These are phyloP conservation scores for Sminthurinus signatus DNA, from an alignment of 1,140 invertebrate genomes.

Conservation along the genomic window DNA sequence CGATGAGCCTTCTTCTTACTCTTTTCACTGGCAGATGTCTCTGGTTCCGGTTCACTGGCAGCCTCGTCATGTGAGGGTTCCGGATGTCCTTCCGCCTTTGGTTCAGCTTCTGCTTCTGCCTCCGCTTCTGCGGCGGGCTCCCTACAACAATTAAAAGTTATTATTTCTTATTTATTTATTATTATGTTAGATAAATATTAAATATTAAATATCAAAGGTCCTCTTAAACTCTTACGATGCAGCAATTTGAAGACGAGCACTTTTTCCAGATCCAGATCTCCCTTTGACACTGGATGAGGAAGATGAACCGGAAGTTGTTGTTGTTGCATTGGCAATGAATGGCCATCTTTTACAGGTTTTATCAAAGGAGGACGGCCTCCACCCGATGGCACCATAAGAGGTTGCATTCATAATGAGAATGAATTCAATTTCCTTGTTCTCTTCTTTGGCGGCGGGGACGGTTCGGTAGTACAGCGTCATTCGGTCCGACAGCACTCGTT, in stretches of 20 bases:
- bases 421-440: slow-evolving; percentile 73
- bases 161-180: neutral
- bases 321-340: slow-evolving; percentile 27
- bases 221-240: slow-evolving; percentile 18
- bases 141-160: neutral
- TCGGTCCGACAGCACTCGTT: slow-evolving; percentile 33
- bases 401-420: slow-evolving; percentile 74
- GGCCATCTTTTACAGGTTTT: slow-evolving; percentile 36
- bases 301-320: no score
- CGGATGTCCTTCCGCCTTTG: slow-evolving; percentile 42
- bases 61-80: no score
- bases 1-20: no score
- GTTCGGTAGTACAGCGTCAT: slow-evolving; percentile 34
- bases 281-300: neutral
- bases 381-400: slow-evolving; percentile 78
- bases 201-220: neutral
- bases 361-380: slow-evolving; percentile 47
- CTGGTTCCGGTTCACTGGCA: no score
- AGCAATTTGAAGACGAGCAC: slow-evolving; percentile 3
- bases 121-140: slow-evolving; percentile 50
- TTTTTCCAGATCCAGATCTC: slow-evolving; percentile 22
- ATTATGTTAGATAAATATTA: no score
- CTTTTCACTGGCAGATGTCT: no score
- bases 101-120: slow-evolving; percentile 24
- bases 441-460: slow-evolving; percentile 47